phyloP scores from a whole-genome alignment of 2,797 vertebrate genomes.

The Mionectes olivaceus region DNA sequence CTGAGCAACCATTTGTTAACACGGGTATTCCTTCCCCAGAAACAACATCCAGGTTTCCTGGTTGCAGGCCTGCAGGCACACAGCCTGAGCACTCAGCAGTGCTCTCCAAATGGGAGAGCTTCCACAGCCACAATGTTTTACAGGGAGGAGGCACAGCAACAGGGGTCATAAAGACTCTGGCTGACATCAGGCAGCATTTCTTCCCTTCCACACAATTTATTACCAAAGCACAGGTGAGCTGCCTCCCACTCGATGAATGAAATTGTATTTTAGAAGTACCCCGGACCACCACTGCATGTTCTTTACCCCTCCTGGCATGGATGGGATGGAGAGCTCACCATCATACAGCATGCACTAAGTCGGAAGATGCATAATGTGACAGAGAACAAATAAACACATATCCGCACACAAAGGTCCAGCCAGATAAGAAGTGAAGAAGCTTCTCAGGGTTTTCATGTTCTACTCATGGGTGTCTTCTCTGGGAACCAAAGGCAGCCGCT shows the following conservation, averaged over 20 bases:
- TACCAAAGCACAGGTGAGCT: neutral
- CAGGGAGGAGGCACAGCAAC: neutral
- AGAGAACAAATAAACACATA: neutral
- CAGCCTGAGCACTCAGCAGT: neutral
- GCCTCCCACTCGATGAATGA: neutral
- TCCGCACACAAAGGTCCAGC: accelerated
- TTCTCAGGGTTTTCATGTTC: neutral
- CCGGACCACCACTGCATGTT: accelerated
- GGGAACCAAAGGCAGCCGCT: neutral
- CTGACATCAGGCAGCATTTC: neutral
- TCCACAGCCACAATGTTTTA: neutral
- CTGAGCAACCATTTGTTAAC: neutral
- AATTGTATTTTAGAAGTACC: neutral
- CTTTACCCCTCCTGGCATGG: neutral
- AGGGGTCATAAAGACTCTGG: neutral
- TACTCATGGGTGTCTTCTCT: neutral
- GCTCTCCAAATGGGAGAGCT: neutral
- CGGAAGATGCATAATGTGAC: accelerated
- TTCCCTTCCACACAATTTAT: neutral
- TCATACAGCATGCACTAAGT: accelerated
- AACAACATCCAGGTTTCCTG: neutral
- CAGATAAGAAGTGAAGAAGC: neutral
- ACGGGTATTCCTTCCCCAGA: neutral
- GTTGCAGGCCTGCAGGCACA: neutral
- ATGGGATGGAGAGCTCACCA: neutral